These are phyloP conservation scores for Myotis pilosus DNA, from an alignment of 2,797 vertebrate species.

Conservation along the genomic window DNA sequence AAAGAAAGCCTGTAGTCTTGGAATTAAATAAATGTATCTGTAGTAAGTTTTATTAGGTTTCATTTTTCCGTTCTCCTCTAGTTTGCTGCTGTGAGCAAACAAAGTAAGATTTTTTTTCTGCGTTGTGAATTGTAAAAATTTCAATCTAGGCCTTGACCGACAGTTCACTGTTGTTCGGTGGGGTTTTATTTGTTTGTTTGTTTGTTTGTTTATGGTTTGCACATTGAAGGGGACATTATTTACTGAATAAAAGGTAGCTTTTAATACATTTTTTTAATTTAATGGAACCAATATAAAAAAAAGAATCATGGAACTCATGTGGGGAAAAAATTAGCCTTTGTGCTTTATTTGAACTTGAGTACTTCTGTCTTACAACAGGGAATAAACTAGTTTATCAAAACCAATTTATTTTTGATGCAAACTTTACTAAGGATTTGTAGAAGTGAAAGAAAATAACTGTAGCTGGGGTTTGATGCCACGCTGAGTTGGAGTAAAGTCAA, in stretches of 20 bases:
- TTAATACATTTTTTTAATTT: neutral
- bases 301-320: neutral
- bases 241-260: neutral
- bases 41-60: neutral
- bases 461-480: neutral
- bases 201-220: neutral
- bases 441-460: neutral
- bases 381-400: neutral
- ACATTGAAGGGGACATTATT: neutral
- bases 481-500: neutral
- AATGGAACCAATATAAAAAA: neutral
- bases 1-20: neutral
- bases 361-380: neutral
- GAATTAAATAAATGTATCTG: neutral
- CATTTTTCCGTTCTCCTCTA: neutral
- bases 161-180: neutral
- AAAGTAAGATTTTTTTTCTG: neutral
- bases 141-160: neutral
- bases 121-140: neutral
- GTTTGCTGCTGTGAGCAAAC: neutral
- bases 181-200: neutral
- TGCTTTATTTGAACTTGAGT: neutral
- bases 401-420: neutral
- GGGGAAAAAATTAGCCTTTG: neutral
- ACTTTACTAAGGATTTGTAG: neutral